Evolutionary conservation across 1,140 invertebrate genomes (phyloP), one percentile per base, ranked within the genome.

Genomic region (Trichoplusia ni): DNA sequence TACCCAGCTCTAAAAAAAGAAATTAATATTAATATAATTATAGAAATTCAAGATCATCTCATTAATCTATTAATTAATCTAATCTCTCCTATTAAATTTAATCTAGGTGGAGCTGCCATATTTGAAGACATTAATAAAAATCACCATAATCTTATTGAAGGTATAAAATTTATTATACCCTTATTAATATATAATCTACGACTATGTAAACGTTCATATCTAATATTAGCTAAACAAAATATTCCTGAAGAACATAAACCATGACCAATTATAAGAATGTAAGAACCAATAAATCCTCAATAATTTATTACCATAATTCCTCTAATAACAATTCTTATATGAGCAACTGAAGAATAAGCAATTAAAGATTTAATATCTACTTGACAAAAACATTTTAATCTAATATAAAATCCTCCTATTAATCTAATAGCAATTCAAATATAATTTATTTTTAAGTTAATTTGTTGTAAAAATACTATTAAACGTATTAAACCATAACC

Each of bases 201-300:
- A n/a, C 83, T 89, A 42, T 51, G 11, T 71, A 87, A 71, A 2
- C 90, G 90, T 70, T 93, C 91, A 93, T 94, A 95, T 77, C 73
- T 86, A 73, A 94, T 85, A 93, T 93, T 94, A 23, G 92, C 91
- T 83, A 95, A 90, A 93, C 90, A 92, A 93, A 95, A 95, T 90
- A 95, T 85, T 0, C 92, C 93, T 2, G 94, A 94, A 53, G 93
- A 95, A 92, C 92, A 93, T 69, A 93, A 78, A 2, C 93, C 94
- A 92, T 95, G 94, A 67, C 86, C 86, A 84, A 94, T 82, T 91
- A 94, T 94, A 90, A 94, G 91, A 65, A 91, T 61, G 71, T 92
- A 84, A 59, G 84, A 74, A 9, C 92, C 92, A 27, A 70, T 75
- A 74, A 83, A 85, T 0, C n/a, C n/a, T n/a, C n/a, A n/a, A n/a